A percentile compares a stretch with the other conserved stretches of the same genome.
These are phyloP conservation scores for Pogonus chalceus DNA, from an alignment of 1,140 invertebrate genomes.

Conservation along the genomic window DNA sequence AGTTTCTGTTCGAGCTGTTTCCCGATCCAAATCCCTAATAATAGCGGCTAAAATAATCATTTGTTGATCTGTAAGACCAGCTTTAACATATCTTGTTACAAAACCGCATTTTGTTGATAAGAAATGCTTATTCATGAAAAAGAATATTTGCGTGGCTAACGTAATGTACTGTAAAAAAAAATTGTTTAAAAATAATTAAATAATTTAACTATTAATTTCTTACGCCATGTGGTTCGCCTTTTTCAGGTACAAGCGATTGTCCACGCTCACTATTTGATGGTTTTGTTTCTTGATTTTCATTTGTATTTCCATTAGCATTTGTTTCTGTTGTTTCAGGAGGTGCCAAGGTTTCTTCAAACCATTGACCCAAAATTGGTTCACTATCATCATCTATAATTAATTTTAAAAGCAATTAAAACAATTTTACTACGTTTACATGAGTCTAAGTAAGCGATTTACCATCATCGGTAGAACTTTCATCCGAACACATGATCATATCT, in stretches of 20 bases:
- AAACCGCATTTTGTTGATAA: constrained; percentile 49
- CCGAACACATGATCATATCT: constrained; percentile 80
- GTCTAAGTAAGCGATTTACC: constrained; percentile 39
- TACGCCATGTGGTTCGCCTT: constrained; percentile 81
- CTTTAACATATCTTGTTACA: constrained; percentile 46
- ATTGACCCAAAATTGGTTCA: constrained; percentile 81
- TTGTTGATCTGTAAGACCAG: constrained; percentile 59
- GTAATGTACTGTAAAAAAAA: constrained; percentile 58
- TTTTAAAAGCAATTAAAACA: background rate
- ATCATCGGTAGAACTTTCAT: constrained; percentile 79
- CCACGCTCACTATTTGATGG: constrained; percentile 23
- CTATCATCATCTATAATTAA: constrained; percentile 56
- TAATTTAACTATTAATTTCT: constrained; percentile 22
- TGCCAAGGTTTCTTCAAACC: constrained; percentile 85
- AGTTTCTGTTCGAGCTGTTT: constrained; percentile 68
- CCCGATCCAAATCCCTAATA: constrained; percentile 75
- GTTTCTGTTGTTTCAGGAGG: constrained; percentile 60
- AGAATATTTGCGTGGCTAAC: constrained; percentile 68
- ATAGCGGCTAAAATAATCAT: constrained; percentile 73
- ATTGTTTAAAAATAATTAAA: constrained; percentile 15
- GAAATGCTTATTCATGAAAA: constrained; percentile 48
- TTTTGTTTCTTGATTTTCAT: constrained; percentile 37
- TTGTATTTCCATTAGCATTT: constrained; percentile 38
- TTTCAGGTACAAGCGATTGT: constrained; percentile 66
- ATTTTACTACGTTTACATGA: too few species aligned